Evolutionary conservation across 2,888 invertebrate species (phyloP), one percentile per base, ranked within the genome.

Genomic region (Callosobruchus maculatus): DNA sequence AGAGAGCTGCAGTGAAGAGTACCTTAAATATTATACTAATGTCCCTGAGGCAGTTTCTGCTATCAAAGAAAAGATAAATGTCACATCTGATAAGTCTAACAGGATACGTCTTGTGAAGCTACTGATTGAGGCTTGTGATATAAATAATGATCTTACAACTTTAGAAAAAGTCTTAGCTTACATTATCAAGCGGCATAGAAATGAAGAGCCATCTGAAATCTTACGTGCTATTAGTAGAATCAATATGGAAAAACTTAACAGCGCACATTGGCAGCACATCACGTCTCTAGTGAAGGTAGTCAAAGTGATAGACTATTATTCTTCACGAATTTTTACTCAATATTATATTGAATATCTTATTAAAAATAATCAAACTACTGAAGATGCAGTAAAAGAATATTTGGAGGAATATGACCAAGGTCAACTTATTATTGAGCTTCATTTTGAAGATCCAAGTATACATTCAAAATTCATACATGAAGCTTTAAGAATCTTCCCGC

Each of bases 61-160:
- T 7, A 70, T 82, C 21, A 82, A 81, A 76, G 79, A 81, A 67
- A 79, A 75, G 75, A 79, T 82, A 21, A 80, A 81, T 74, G 74
- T 82, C 3, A 79, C 80, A 2, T 77, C 79, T 13, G 75, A 78
- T 22, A 78, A 74, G 70, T 68, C 21, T 9, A 68, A 74, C 3
- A 78, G 82, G 68, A n/a, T 21, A 20, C 22, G 13, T n/a, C 73
- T 77, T 7, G 71, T 82, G 18, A 73, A 72, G 7, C 70, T 75
- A 30, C 67, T 82, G 71, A 71, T 81, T 21, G 69, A 76, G 20
- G 71, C 74, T n/a, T 82, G 80, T 70, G 67, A 72, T 66, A 26
- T 68, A 69, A 78, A 78, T 71, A 76, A 80, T 9, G 80, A 81
- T 75, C 76, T 78, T 13, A 70, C 69, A n/a, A 72, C 78, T n/a